Conservation (phyloP, 2,797 vertebrate species). For the Phataginus tricuspis region DNA sequence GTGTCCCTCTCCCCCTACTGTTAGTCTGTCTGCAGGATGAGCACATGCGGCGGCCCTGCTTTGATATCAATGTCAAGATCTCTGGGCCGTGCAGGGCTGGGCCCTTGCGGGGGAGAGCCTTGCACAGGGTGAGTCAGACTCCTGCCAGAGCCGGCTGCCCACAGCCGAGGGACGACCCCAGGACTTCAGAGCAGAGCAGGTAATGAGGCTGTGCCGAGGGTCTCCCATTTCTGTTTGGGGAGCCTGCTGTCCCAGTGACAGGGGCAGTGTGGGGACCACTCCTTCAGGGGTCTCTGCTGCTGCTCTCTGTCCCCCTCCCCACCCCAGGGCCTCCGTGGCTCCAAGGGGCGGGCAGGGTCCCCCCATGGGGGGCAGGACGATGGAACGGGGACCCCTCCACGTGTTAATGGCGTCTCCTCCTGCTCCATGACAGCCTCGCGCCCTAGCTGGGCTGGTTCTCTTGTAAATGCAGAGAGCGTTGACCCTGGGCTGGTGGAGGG, state of each 20-base stretch:
- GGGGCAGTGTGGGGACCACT: accelerated
- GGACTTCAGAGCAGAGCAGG: background rate
- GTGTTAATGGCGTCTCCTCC: slow-evolving; percentile 66
- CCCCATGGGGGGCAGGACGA: slow-evolving; percentile 55
- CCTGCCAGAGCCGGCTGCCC: accelerated
- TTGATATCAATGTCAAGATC: slow-evolving; percentile 3
- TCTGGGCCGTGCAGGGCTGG: no score
- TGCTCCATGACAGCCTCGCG: slow-evolving; percentile 67
- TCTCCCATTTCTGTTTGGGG: background rate
- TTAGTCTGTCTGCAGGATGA: background rate
- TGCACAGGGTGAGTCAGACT: background rate
- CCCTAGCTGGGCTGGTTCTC: slow-evolving; percentile 65
- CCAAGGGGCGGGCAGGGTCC: background rate
- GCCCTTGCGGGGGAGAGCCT: background rate
- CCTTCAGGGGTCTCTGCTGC: background rate
- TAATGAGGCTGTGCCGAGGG: accelerated
- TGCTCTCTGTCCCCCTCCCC: accelerated
- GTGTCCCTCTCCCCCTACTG: background rate
- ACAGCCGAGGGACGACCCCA: no score
- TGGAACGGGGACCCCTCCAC: slow-evolving; percentile 14
- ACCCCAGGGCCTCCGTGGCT: background rate
- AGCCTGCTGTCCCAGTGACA: no score
- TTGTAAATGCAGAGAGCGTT: slow-evolving; percentile 60
- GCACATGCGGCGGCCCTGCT: background rate
- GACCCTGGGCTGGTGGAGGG: background rate